Evolutionary conservation across 2,797 vertebrate species (phyloP).

Genomic region (Chaenodraco wilsoni): DNA sequence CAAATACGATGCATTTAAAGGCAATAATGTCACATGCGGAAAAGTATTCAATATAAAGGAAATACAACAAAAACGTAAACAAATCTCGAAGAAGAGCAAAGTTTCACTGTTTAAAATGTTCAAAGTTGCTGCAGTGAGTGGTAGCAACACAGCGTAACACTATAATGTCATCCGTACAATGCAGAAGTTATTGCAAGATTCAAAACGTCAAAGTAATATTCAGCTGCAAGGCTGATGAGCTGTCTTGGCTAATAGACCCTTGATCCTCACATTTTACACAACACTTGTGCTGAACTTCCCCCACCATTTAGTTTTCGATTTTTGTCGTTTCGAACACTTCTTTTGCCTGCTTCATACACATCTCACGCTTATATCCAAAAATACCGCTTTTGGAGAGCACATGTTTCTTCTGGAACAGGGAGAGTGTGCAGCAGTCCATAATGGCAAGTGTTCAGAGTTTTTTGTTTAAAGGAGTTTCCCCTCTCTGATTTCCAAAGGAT

Average conservation of each 20-base stretch:
- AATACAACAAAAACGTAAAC: constrained; percentile 17
- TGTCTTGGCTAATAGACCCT: constrained; percentile 34
- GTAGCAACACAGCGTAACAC: constrained; percentile 7
- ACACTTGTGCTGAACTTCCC: no score
- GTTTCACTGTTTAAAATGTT: constrained; percentile 21
- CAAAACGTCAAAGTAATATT: constrained; percentile 33
- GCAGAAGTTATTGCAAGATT: constrained; percentile 8
- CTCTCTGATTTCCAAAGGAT: constrained; percentile 21
- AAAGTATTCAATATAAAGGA: constrained; percentile 32
- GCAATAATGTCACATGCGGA: constrained; percentile 30
- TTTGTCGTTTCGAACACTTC: constrained; percentile 12
- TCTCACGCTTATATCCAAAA: constrained; percentile 13
- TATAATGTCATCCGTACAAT: constrained; percentile 7
- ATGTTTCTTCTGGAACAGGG: constrained; percentile 11
- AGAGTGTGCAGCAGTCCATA: background rate
- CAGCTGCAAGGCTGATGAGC: constrained; percentile 39
- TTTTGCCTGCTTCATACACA: constrained; percentile 1
- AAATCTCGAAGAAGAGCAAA: constrained; percentile 29
- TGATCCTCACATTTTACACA: constrained; percentile 12
- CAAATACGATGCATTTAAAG: constrained; percentile 23
- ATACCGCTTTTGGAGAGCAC: constrained; percentile 8
- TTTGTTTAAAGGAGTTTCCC: background rate
- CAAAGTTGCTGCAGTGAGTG: constrained; percentile 26
- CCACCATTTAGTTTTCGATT: no score
- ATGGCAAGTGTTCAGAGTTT: constrained; percentile 24